Conservation (phyloP, 2,113 vertebrate genomes). For the Vulpes lagopus region DNA sequence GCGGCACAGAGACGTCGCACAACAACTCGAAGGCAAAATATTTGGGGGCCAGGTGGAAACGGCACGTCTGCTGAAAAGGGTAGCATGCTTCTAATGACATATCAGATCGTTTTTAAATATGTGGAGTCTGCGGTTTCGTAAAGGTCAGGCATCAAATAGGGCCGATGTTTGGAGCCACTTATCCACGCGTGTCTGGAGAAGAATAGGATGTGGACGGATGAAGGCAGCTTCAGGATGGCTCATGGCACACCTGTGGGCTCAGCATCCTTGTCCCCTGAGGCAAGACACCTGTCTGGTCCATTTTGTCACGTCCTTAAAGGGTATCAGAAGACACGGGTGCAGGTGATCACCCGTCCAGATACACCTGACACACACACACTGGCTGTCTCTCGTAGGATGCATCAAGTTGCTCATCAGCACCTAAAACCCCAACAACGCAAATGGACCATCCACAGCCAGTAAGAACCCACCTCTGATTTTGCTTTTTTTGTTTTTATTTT, state of each 20-base stretch:
- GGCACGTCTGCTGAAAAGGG: neutral
- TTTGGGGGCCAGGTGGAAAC: neutral
- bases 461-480: neutral
- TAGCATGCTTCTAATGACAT: neutral
- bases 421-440: too few species aligned
- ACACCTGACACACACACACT: neutral
- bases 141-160: too few species aligned
- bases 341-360: neutral
- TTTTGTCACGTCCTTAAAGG: neutral
- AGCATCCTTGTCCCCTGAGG: too few species aligned
- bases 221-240: neutral
- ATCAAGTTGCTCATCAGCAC: neutral
- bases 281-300: neutral
- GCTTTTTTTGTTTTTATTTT: too few species aligned
- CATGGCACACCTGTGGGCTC: neutral
- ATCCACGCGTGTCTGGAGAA: accelerated
- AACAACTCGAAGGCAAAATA: too few species aligned
- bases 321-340: too few species aligned
- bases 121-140: neutral
- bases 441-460: neutral
- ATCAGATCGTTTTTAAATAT: neutral
- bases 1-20: too few species aligned
- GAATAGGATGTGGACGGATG: too few species aligned
- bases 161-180: neutral
- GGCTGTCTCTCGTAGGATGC: accelerated